A percentile compares a stretch with the other conserved stretches of the same genome.
Conservation (phyloP, 2,113 vertebrate species). For the Illadopsis cleaveri region DNA sequence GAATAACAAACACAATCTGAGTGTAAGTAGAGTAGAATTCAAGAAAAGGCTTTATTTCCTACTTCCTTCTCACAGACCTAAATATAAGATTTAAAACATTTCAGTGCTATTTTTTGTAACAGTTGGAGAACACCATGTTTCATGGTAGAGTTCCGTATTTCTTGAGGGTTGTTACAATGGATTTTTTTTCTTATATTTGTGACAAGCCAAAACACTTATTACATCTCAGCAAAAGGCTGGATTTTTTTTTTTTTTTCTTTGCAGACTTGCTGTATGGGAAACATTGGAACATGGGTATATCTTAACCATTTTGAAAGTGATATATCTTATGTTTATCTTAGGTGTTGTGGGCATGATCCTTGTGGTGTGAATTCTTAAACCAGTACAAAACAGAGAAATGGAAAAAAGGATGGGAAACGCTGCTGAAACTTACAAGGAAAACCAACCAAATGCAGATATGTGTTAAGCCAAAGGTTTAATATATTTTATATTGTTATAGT, state of each 20-base stretch:
- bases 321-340: neutral
- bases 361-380: neutral
- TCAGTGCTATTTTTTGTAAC: neutral
- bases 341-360: neutral
- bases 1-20: neutral
- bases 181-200: neutral
- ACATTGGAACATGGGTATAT: neutral
- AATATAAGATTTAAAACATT: neutral
- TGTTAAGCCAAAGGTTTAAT: neutral
- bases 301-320: neutral
- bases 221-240: neutral
- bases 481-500: neutral
- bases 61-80: neutral
- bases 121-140: neutral
- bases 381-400: neutral
- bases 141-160: neutral
- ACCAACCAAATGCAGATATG: neutral
- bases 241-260: neutral
- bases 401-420: neutral
- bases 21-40: neutral
- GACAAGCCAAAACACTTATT: neutral
- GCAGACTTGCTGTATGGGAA: neutral
- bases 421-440: neutral
- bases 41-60: neutral
- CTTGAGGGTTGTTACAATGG: neutral